Evolutionary conservation across 2,888 invertebrate species (phyloP), one percentile per base, ranked within the genome.

Genomic region (Silvanus unidentatus): DNA sequence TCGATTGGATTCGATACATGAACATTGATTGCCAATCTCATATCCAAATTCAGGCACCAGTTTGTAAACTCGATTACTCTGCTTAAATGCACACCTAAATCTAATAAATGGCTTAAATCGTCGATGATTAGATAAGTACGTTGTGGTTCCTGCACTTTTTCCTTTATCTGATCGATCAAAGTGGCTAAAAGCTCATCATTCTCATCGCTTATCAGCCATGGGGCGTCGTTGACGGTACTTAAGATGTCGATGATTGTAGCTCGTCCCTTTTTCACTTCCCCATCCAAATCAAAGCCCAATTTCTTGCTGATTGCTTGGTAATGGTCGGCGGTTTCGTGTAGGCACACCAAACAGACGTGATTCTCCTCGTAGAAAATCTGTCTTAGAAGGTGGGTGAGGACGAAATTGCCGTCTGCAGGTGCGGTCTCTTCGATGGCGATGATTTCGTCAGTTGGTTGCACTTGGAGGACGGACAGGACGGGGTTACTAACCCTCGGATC

Each of bases 261-360:
- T n/a, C 69, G 69, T 38, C 75, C 75, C 11, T 72, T 65, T 37
- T 72, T 72, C 16, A 73, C 65, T 45, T 76, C 70, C 40, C 75
- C 68, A 28, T 77, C 75, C 27, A 87, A 69, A 65, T 86, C 86
- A 61, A 82, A 86, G 40, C 86, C 86, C 61, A 88, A 74, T 59
- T 84, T 82, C 61, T 84, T 79, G 10, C 86, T 84, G 28, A 87
- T 78, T 69, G 81, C 83, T 47, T 85, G 81, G 60, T 86, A 88
- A 64, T 88, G 88, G 42, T 77, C 76, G 39, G 84, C 73, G 1
- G 82, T 79, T 59, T 87, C 84, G 63, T 88, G 88, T 48, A 84
- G 74, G 40, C 81, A 77, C 39, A 87, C 72, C 39, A 88, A 70
- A 55, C 86, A 73, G 4, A 82, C 70, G 42, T 76, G 77, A 44